A percentile compares a stretch with the other conserved stretches of the same genome.
Conservation (phyloP, 1,140 invertebrate species). For the Drosophila repletoides region DNA sequence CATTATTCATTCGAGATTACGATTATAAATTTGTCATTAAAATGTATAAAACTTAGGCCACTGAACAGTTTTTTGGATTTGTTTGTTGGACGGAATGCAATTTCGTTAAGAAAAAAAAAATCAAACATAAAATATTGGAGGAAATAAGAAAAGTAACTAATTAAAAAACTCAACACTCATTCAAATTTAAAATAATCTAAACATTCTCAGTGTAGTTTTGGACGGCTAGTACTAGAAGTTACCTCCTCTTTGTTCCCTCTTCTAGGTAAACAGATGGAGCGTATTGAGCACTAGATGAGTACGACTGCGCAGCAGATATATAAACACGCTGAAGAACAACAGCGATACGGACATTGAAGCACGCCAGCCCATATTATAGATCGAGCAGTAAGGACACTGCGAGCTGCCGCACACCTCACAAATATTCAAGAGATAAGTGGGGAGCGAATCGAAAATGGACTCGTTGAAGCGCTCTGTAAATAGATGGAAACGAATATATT, state of each 20-base stretch:
- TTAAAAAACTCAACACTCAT: constrained; percentile 38
- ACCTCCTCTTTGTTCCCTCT: background rate
- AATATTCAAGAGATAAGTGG: constrained; percentile 95
- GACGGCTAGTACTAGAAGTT: constrained; percentile 6
- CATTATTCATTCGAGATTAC: constrained; percentile 52
- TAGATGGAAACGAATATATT: background rate
- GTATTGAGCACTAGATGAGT: constrained; percentile 70
- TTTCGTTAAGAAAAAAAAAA: constrained; percentile 49
- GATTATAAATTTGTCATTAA: constrained; percentile 7
- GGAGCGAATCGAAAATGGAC: constrained; percentile 94
- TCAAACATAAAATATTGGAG: constrained; percentile 34
- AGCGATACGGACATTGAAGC: constrained; percentile 71
- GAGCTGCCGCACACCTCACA: constrained; percentile 99
- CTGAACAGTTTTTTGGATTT: constrained; percentile 44
- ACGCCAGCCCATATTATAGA: constrained; percentile 88
- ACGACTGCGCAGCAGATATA: constrained; percentile 75
- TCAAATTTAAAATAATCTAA: constrained; percentile 30
- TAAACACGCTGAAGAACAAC: constrained; percentile 75
- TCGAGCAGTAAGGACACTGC: constrained; percentile 98
- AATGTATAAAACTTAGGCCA: constrained; percentile 19
- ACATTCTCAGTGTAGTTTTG: constrained; percentile 21
- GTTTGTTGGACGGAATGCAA: constrained; percentile 73
- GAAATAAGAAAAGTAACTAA: constrained; percentile 43
- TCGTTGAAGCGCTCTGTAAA: constrained; percentile 96
- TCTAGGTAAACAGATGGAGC: constrained; percentile 65